Conservation (phyloP, 1,140 invertebrate genomes). For the Neodiprion lecontei region DNA sequence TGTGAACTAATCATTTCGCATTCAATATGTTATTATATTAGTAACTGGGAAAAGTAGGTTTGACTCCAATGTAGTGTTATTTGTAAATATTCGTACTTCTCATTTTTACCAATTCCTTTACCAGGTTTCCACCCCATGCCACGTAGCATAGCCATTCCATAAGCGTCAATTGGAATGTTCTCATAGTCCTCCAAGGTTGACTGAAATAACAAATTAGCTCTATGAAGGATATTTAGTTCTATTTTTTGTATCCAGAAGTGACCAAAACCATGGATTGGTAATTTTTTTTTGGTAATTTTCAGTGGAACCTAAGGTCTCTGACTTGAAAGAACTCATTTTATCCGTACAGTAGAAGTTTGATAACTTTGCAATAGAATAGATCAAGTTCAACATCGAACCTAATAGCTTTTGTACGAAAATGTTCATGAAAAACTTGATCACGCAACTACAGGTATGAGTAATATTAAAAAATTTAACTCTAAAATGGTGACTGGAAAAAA, state of each 20-base stretch:
- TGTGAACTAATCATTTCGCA: slow-evolving; percentile 16
- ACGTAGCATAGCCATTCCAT: slow-evolving; percentile 89
- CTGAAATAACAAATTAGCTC: slow-evolving; percentile 51
- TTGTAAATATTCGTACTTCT: slow-evolving; percentile 55
- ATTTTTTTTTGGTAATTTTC: no score
- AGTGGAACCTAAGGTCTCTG: no score
- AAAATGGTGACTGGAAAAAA: no score
- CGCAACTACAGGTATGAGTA: no score
- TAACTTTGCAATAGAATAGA: not conserved
- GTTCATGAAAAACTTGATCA: no score
- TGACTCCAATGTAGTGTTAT: not conserved
- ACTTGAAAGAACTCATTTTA: no score
- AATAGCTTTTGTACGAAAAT: no score
- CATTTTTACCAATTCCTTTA: slow-evolving; percentile 73
- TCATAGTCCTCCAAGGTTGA: slow-evolving; percentile 90
- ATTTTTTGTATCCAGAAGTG: slow-evolving; percentile 4
- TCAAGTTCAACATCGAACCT: not conserved
- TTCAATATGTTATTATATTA: slow-evolving; percentile 7
- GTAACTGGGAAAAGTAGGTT: no score
- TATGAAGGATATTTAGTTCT: slow-evolving; percentile 40
- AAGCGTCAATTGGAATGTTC: slow-evolving; percentile 83
- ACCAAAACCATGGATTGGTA: no score
- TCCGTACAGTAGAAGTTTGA: slow-evolving; percentile 23
- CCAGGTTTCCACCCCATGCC: slow-evolving; percentile 93
- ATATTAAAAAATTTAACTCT: no score